These are phyloP conservation scores for Stenodera caucasica DNA, from an alignment of 2,888 invertebrate species.

Conservation along the genomic window DNA sequence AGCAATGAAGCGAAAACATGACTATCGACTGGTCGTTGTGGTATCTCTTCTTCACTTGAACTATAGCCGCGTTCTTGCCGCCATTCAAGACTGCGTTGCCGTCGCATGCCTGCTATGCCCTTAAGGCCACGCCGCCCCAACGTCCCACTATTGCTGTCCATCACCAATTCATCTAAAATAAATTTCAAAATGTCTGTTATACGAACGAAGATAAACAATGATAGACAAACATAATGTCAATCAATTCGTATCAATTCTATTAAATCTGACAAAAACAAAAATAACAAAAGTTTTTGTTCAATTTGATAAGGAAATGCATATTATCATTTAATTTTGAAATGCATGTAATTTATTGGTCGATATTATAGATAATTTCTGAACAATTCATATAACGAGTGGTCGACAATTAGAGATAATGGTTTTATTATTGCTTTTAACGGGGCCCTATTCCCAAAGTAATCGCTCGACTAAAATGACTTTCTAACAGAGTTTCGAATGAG, in stretches of 20 bases:
- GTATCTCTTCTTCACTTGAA: constrained; percentile 60
- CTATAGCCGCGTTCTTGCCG: constrained; percentile 60
- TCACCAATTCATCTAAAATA: constrained; percentile 49
- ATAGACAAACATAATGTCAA: not conserved
- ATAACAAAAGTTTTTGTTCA: not conserved
- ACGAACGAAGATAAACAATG: no score
- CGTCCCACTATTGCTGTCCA: constrained; percentile 51
- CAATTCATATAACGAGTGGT: not conserved
- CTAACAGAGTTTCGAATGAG: not conserved
- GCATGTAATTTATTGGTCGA: not conserved
- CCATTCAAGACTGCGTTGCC: constrained; percentile 63
- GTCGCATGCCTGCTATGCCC: constrained; percentile 52
- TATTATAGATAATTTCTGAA: not conserved
- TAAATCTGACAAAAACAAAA: constrained; percentile 1
- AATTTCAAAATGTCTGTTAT: not conserved
- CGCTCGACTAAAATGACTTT: not conserved
- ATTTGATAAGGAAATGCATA: not conserved
- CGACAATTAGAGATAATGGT: constrained; percentile 1
- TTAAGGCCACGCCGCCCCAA: constrained; percentile 51
- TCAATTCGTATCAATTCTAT: not conserved
- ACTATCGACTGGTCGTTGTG: constrained; percentile 57
- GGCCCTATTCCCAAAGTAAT: not conserved
- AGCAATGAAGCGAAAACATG: constrained; percentile 62
- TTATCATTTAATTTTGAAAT: not conserved
- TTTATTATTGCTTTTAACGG: not conserved